These are phyloP conservation scores for Melieria omissa DNA, from an alignment of 2,888 invertebrate species.

Conservation along the genomic window DNA sequence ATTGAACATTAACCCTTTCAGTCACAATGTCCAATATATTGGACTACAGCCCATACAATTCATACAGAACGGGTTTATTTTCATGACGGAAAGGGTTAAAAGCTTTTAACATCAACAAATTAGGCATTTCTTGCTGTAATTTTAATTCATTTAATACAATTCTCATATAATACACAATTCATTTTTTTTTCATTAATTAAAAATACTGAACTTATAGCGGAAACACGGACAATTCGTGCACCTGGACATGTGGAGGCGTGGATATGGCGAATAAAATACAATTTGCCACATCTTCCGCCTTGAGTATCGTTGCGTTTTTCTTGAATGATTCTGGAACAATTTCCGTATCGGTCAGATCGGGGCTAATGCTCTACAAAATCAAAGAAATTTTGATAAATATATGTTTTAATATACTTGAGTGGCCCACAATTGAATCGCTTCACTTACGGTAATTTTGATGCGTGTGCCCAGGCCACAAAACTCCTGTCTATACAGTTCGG, in stretches of 20 bases:
- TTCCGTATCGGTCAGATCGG: constrained; percentile 49
- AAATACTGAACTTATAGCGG: neutral
- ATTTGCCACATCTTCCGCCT: constrained; percentile 48
- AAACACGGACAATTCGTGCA: constrained; percentile 37
- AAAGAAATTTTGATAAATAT: neutral
- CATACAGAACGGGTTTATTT: too few relatives aligned
- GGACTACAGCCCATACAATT: too few relatives aligned
- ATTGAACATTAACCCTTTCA: too few relatives aligned
- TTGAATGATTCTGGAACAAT: constrained; percentile 17
- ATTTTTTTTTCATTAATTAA: neutral
- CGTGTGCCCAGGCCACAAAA: constrained; percentile 46
- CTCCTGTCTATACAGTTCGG: constrained; percentile 62
- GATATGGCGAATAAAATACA: constrained; percentile 48
- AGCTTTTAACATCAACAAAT: too few relatives aligned
- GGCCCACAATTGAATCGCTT: neutral
- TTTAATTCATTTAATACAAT: too few relatives aligned
- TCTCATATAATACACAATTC: neutral
- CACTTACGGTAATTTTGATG: constrained; percentile 44
- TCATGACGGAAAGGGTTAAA: too few relatives aligned
- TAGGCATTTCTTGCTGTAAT: too few relatives aligned
- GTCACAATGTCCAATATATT: too few relatives aligned
- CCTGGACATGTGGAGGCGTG: constrained; percentile 48
- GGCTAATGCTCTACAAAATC: constrained; percentile 48
- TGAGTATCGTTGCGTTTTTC: constrained; percentile 33
- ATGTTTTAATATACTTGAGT: neutral